phyloP scores from a whole-genome alignment of 2,113 vertebrate species.

The Aspidoscelis tigris region DNA sequence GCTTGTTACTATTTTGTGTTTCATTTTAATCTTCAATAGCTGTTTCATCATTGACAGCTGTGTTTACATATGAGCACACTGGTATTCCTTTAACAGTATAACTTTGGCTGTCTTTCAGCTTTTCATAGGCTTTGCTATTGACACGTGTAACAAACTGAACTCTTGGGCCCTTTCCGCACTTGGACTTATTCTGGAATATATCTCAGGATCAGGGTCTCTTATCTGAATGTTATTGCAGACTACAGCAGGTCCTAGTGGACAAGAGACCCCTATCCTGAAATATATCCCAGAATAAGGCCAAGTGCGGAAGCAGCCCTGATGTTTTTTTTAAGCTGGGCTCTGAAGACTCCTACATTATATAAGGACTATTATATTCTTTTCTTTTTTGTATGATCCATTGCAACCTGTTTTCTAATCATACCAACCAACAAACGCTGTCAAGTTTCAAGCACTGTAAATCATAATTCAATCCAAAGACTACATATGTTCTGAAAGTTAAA shows the following conservation, averaged over 20 bases:
- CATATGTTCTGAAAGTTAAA: background rate
- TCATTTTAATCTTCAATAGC: background rate
- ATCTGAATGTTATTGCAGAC: no score
- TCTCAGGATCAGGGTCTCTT: no score
- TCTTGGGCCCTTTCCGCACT: no score
- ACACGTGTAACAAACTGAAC: background rate
- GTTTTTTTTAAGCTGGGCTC: background rate
- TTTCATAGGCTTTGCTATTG: background rate
- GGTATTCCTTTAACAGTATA: constrained; percentile 6
- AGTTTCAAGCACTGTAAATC: background rate
- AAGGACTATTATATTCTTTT: background rate
- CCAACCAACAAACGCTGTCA: background rate
- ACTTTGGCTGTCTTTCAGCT: background rate
- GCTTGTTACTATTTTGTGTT: constrained; percentile 17
- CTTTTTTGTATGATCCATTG: background rate
- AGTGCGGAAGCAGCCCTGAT: no score
- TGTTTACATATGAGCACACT: constrained; percentile 14
- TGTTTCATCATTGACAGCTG: constrained; percentile 26
- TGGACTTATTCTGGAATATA: no score
- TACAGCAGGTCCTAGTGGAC: no score
- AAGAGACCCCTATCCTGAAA: no score
- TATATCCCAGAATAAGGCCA: no score
- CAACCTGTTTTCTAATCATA: background rate
- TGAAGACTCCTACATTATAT: background rate
- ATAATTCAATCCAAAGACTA: background rate